Conservation (phyloP, 2,113 vertebrate species). For the Scomber colias region DNA sequence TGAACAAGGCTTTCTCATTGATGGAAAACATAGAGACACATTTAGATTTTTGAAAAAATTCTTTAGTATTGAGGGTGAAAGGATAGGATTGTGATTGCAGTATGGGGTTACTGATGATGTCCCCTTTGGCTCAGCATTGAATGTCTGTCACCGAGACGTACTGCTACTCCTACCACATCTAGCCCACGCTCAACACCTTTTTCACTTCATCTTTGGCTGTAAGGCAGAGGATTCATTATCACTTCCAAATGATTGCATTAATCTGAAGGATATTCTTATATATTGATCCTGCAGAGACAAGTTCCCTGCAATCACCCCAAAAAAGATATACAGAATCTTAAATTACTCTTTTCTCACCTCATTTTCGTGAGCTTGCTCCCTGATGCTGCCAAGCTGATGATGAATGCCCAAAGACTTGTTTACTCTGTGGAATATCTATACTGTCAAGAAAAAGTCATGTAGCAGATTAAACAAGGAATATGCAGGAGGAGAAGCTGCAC, state of each 20-base stretch:
- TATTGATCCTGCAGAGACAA: constrained; percentile 30
- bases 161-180: neutral
- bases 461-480: constrained; percentile 47
- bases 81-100: constrained; percentile 9
- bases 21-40: constrained; percentile 11
- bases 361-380: constrained; percentile 40
- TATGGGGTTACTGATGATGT: neutral
- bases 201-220: constrained; percentile 16
- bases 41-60: neutral
- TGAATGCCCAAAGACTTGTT: constrained; percentile 66
- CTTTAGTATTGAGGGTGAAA: neutral
- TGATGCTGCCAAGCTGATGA: constrained; percentile 61
- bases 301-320: constrained; percentile 35
- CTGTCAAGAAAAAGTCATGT: constrained; percentile 56
- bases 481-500: constrained; percentile 15
- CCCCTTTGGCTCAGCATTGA: neutral
- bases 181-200: neutral
- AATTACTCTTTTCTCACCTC: constrained; percentile 75
- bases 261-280: constrained; percentile 29
- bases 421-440: constrained; percentile 64
- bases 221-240: constrained; percentile 2
- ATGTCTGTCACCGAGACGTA: constrained; percentile 10
- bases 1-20: neutral
- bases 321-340: constrained; percentile 50
- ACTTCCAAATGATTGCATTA: constrained; percentile 16